Base-by-base conservation (phyloP, 53 echinoderm and acorn worm species). In the Echinarachnius parma region DNA sequence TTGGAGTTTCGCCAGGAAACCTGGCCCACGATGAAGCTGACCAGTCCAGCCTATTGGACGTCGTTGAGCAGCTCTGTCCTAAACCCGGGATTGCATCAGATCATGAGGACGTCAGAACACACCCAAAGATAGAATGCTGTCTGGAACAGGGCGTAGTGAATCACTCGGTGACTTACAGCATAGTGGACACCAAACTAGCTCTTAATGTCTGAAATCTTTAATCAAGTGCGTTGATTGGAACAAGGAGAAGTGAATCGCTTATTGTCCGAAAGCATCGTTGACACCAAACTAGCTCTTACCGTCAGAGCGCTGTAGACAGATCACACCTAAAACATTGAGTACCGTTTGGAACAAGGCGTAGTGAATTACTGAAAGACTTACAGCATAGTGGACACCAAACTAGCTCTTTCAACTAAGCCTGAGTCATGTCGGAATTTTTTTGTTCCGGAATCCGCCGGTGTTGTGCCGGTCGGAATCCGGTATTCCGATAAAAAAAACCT, bases 51-150 rank as follows among this genome's bases (percentile, higher is more conserved):
- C 44, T 72, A 1, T 55, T 28, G 37, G 74, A 72, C 34, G 28
- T 27, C 56, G 56, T 72, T 32, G 29, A 18, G 55, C 34, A 57
- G 20, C 57, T 72, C 26, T 72, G 74, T 14, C 74, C 74, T 4
- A 52, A 21, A 32, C 69, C 69, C 5, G 52, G 69, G 1, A 19
- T 30, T 58, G 28, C 4, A 4, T 4, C 56, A 18, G 13, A 35
- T 13, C 22, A 37, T 24, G 36, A 37, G 37, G 14, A 4, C 4
- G 34, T 14, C 16, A 3, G 33, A 58, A 25, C 18, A 33, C 32
- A 13, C 69, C 69, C 34, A 20, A 56, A 54, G 20, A 10, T 72
- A 7, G 74, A 72, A 0, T 72, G 74, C 74, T 72, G 74, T 22
- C 28, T 72, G 26, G 74, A 56, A 22, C 39, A 54, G 20, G 29